Base-by-base conservation (phyloP, 2,113 vertebrate genomes). In the Tretioscincus oriximinensis region DNA sequence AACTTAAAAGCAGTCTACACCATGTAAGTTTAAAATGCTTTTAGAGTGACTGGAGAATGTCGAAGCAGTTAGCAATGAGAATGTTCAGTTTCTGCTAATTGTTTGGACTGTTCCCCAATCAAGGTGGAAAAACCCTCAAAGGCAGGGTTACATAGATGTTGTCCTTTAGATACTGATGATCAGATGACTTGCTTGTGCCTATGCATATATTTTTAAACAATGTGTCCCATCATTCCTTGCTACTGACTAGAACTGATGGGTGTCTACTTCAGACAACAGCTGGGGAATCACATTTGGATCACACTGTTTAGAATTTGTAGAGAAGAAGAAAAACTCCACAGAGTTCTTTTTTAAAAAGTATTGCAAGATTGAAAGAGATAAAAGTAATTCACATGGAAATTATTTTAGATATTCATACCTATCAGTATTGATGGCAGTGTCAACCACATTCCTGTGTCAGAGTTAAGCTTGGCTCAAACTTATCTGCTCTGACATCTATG, bases 321-420 rank as follows among this genome's bases (percentile, higher is more conserved):
- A 58, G 54, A 85, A 0, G 84, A 86, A 66, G 75, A 7, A 77
- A 11, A 6, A 80, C 85, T 89, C 80, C 82, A 58, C 14, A 58
- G 54, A 3, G 11, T 18, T 76, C 58, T 60, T 65, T 67, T 31
- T 18, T 18, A 58, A 58, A 58, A 58, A 16, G 4, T 14, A 35
- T 70, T 79, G 21, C 78, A 26, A 78, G 63, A 74, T 74, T 61
- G 16, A 22, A 41, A 88, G 86, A 90, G 26, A 80, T 45, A 1
- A 0, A 58, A 4, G 82, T 76, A 11, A 90, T 92, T 92, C 72
- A 91, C 72, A 76, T 82, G 63, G 61, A 92, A 92, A 88, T 86
- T 49, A 77, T 31, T 84, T 78, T 22, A 26, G 85, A 76, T 80
- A 77, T 73, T 88, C 69, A 84, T 66, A 81, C 64, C 78, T 81